A percentile compares a stretch with the other conserved stretches of the same genome.
Evolutionary conservation across 2,797 vertebrate genomes (phyloP).

Genomic region (Hoplostethus mediterraneus): DNA sequence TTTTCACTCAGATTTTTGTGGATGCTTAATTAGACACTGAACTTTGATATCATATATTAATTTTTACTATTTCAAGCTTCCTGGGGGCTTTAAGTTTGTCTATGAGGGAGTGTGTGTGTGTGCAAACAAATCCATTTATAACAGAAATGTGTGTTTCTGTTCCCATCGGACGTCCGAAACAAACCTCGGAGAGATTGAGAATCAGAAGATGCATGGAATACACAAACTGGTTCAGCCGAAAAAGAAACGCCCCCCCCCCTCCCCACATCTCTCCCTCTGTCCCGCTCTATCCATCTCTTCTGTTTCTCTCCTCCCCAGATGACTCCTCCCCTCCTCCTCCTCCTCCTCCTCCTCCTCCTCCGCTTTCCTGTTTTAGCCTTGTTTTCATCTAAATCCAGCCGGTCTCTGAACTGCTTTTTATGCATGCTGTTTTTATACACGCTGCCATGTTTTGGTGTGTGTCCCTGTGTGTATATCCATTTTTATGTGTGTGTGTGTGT

Average conservation of each 20-base stretch:
- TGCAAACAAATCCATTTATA: conserved; percentile 12
- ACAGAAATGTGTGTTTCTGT: conserved; percentile 3
- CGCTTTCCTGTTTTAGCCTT: conserved; percentile 45
- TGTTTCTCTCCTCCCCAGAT: conserved; percentile 23
- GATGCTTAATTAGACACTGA: too few species aligned
- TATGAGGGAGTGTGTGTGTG: not conserved
- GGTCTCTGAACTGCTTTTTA: conserved; percentile 51
- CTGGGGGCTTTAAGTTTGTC: too few species aligned
- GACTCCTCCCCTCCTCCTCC: not conserved
- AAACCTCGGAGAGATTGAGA: conserved; percentile 9
- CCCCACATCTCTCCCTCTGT: not conserved
- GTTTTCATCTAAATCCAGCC: conserved; percentile 14
- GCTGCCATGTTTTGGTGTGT: conserved; percentile 38
- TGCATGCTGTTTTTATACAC: conserved; percentile 61
- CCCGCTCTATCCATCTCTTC: not conserved
- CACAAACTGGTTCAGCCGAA: too few species aligned
- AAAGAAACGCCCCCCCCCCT: too few species aligned
- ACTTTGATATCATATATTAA: too few species aligned
- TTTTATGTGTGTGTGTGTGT: conserved; percentile 10
- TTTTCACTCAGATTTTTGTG: too few species aligned
- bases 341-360: too few species aligned
- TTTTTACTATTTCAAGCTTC: too few species aligned
- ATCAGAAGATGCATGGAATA: not conserved
- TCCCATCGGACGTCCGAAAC: not conserved
- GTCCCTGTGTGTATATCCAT: conserved; percentile 10